These are phyloP conservation scores for Pemphredon lugubris DNA, from an alignment of 2,888 invertebrate genomes.

Conservation along the genomic window DNA sequence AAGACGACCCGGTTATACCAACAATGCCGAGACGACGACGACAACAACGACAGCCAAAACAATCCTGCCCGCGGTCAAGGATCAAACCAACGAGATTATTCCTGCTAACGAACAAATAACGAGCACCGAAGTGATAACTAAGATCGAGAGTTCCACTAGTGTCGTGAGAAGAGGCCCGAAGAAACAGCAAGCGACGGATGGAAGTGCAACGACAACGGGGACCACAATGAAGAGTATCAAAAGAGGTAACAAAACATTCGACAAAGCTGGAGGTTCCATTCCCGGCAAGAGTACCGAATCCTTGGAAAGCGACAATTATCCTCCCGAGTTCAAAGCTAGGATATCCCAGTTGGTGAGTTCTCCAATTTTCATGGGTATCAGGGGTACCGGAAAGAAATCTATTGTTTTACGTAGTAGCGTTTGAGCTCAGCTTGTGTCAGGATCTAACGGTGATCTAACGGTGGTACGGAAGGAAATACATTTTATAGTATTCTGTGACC, in stretches of 20 bases:
- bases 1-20: slow-evolving; percentile 65
- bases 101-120: slow-evolving; percentile 48
- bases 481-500: too few species aligned
- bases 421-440: too few species aligned
- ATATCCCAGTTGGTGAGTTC: slow-evolving; percentile 76
- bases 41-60: too few species aligned
- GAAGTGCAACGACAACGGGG: slow-evolving; percentile 17
- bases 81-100: slow-evolving; percentile 66
- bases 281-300: slow-evolving; percentile 48
- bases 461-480: too few species aligned
- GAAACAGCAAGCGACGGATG: slow-evolving; percentile 50
- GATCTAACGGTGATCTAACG: too few species aligned
- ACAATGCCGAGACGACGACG: slow-evolving; percentile 19
- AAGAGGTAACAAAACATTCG: slow-evolving; percentile 69
- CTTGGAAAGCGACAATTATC: slow-evolving; percentile 76
- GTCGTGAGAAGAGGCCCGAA: slow-evolving; percentile 49
- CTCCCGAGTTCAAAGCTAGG: slow-evolving; percentile 76
- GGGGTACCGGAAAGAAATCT: too few species aligned
- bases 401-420: too few species aligned
- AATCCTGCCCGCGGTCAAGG: slow-evolving; percentile 19
- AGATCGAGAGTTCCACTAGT: slow-evolving; percentile 30
- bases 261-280: slow-evolving; percentile 43
- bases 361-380: background rate
- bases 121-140: slow-evolving; percentile 36
- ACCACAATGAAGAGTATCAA: slow-evolving; percentile 45